Conservation (phyloP, 1,140 invertebrate species). For the Zaprionus camerounensis region DNA sequence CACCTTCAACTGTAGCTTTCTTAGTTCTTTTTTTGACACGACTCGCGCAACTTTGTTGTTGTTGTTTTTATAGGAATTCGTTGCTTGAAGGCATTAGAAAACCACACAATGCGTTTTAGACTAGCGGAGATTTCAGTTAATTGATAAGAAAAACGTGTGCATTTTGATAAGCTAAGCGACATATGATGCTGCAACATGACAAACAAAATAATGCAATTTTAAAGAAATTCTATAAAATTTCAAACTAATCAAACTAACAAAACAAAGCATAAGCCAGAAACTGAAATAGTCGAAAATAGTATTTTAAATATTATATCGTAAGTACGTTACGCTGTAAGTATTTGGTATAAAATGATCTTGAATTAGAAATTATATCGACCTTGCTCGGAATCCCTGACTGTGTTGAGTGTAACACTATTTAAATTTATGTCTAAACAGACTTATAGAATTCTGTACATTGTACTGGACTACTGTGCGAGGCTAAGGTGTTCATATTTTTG, state of each 20-base stretch:
- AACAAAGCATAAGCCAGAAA: background rate
- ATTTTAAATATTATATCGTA: background rate
- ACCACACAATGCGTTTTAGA: constrained; percentile 46
- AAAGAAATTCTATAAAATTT: background rate
- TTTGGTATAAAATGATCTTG: background rate
- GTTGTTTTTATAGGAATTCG: constrained; percentile 33
- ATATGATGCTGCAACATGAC: constrained; percentile 7
- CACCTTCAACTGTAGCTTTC: too few species aligned
- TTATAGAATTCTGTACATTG: constrained; percentile 31
- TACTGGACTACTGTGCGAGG: constrained; percentile 18
- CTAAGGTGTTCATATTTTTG: constrained; percentile 70
- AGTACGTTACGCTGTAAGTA: background rate
- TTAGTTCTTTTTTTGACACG: constrained; percentile 61
- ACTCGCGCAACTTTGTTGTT: constrained; percentile 63
- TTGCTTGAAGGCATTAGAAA: constrained; percentile 57
- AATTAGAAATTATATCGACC: background rate
- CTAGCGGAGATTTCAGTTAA: constrained; percentile 68
- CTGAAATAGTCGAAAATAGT: background rate
- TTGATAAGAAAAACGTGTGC: constrained; percentile 68
- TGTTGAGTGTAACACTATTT: constrained; percentile 27
- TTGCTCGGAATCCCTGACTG: constrained; percentile 13
- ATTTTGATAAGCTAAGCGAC: constrained; percentile 28
- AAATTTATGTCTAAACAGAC: constrained; percentile 22
- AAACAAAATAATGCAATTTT: background rate
- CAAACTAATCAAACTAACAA: background rate